These are phyloP conservation scores for Magallana angulata DNA, from an alignment of 1,140 invertebrate species.

Conservation along the genomic window DNA sequence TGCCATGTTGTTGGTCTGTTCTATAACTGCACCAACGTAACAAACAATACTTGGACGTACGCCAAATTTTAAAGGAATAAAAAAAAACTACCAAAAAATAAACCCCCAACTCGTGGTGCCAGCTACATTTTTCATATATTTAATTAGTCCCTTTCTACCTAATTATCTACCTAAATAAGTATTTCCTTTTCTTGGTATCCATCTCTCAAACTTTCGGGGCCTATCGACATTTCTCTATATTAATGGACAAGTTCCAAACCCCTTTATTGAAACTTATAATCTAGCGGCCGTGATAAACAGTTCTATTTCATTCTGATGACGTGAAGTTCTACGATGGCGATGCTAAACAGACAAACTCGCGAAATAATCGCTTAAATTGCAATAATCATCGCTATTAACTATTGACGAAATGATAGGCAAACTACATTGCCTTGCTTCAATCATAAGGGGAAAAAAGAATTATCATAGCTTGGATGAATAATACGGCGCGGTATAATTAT, in stretches of 20 bases:
- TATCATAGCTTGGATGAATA: slow-evolving; percentile 39
- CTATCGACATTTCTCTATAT: slow-evolving; percentile 36
- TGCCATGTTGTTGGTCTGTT: too few relatives aligned
- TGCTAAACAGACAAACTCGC: slow-evolving; percentile 31
- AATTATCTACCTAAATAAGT: background rate
- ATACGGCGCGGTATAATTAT: slow-evolving; percentile 10
- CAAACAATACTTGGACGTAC: too few relatives aligned
- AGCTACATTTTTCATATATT: too few relatives aligned
- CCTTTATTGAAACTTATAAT: slow-evolving; percentile 44
- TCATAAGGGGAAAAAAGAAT: slow-evolving; percentile 40
- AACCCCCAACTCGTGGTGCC: too few relatives aligned
- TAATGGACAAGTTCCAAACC: slow-evolving; percentile 26
- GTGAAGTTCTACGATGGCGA: slow-evolving; percentile 2
- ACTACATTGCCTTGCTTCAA: slow-evolving; percentile 27
- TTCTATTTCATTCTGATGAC: slow-evolving; percentile 35
- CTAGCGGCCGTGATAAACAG: slow-evolving; percentile 33
- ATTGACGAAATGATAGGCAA: slow-evolving; percentile 40
- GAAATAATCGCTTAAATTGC: slow-evolving; percentile 43
- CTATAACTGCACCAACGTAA: too few relatives aligned
- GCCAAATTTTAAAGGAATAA: too few relatives aligned
- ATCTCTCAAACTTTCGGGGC: background rate
- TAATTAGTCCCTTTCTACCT: background rate
- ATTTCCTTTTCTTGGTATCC: background rate
- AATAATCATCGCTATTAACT: slow-evolving; percentile 34
- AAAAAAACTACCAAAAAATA: too few relatives aligned